Base-by-base conservation (phyloP, 1,140 invertebrate genomes). In the Apis laboriosa region DNA sequence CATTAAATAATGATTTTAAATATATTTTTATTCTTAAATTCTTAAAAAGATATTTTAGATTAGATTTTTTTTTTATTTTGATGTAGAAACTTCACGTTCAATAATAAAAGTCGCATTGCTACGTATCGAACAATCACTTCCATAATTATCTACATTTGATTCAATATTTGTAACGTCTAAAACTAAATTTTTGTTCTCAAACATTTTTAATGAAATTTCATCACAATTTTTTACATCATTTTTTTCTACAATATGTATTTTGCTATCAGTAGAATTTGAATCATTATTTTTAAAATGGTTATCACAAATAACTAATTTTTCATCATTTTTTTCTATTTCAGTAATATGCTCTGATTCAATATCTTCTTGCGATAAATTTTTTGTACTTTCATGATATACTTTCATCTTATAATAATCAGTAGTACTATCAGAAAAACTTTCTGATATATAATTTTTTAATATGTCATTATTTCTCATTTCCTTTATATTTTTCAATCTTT, bases 81-180 rank as follows among this genome's bases (percentile, higher is more conserved):
- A 85, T 75, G 91, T 66, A 56, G 89, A 88, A 60, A 89, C 67
- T 84, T 93, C 90, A 67, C 89, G 92, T 71, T 92, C 91, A 71
- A 94, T 89, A n/a, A 89, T 86, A 83, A 94, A 94, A 28, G 93
- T 93, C 7, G 88, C 89, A 68, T 92, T 92, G 56, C 93, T 94
- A 11, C 77, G 84, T 13, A 86, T 56, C 2, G 92, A 93, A 70
- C 76, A 88, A 4, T 77, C 83, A 56, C 87, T 89, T n/a, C 56
- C 86, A 66, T 60, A 80, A 55, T 58, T 60, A 51, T 73, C 70
- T 43, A 60, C 71, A 13, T 77, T 83, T 12, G 34, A 64, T 51
- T 84, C 67, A 1, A 83, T 63, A 11, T 64, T 28, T 64, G 19
- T 21, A 13, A 43, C 76, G 11, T 80, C 79, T 19, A 43, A 71